These are phyloP conservation scores for Rhea pennata DNA, from an alignment of 2,113 vertebrate species.

Conservation along the genomic window DNA sequence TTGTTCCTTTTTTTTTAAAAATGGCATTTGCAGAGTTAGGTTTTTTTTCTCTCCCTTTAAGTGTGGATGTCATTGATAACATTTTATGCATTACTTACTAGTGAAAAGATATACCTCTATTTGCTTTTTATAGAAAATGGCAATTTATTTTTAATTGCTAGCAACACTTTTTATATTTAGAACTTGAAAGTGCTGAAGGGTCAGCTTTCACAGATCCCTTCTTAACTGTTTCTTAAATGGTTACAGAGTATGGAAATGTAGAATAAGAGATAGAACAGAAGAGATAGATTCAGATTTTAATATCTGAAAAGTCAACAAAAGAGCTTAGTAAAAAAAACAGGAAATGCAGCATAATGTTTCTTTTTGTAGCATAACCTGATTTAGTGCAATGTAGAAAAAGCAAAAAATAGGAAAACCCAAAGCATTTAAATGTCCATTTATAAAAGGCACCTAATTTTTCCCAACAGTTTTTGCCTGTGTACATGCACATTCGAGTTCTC, in stretches of 20 bases:
- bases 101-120: background rate
- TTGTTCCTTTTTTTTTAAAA: background rate
- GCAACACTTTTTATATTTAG: background rate
- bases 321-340: background rate
- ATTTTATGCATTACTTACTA: background rate
- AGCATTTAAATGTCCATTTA: background rate
- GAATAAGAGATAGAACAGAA: background rate
- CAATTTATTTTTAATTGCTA: background rate
- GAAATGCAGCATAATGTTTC: background rate
- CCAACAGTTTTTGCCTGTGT: conserved; percentile 94
- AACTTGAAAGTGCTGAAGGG: background rate
- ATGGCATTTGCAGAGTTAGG: background rate
- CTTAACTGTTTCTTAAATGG: background rate
- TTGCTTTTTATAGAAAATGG: background rate
- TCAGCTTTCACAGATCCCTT: background rate
- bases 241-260: background rate
- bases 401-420: background rate
- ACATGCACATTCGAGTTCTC: conserved; percentile 97
- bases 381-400: background rate
- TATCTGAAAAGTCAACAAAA: background rate
- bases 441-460: conserved; percentile 12
- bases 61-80: background rate
- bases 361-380: background rate
- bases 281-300: background rate
- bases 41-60: background rate